Evolutionary conservation across 2,113 vertebrate genomes (phyloP), one percentile per base, ranked within the genome.

Genomic region (Perognathus longimembris): DNA sequence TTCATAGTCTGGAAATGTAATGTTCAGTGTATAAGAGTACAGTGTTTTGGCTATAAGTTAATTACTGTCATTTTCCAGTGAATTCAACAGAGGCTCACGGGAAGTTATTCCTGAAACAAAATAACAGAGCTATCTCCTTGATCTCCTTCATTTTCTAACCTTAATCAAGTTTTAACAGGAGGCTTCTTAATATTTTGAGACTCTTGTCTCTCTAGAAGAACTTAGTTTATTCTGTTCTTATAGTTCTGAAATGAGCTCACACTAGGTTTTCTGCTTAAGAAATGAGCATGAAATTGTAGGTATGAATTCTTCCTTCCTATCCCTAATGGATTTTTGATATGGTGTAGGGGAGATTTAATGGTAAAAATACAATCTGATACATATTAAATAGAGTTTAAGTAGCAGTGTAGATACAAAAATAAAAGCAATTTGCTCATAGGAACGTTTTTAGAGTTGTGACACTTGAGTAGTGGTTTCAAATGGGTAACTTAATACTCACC

Each of bases 71-170:
- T 80, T 97, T 98, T 97, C 94, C 92, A 96, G 64, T 64, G 61
- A 92, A 84, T 95, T 95, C 88, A 83, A 15, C 0, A 0, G 84
- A 80, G 77, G 64, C 80, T 97, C 96, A 85, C 90, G 94, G 89
- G 92, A 97, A 87, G 91, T 85, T 10, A 1, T 88, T 45, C 84
- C 92, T 96, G 90, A 96, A 97, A 96, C 57, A 97, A 92, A 97
- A 80, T 95, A 92, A 74, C 22, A 95, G 88, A 88, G 88, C 74
- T 64, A 26, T 91, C 95, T 95, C 7, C 40, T 42, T 92, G 82
- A 88, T 88, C n/a, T n/a, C n/a, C n/a, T n/a, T 95, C 88, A 88
- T 94, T 93, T 95, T 76, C 88, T 80, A 8, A 40, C 85, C 32
- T 71, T 40, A 80, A 74, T 86, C 59, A 95, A 78, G 7, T 90